phyloP scores from a whole-genome alignment of 2,113 vertebrate species.

The Thunnus maccoyii region DNA sequence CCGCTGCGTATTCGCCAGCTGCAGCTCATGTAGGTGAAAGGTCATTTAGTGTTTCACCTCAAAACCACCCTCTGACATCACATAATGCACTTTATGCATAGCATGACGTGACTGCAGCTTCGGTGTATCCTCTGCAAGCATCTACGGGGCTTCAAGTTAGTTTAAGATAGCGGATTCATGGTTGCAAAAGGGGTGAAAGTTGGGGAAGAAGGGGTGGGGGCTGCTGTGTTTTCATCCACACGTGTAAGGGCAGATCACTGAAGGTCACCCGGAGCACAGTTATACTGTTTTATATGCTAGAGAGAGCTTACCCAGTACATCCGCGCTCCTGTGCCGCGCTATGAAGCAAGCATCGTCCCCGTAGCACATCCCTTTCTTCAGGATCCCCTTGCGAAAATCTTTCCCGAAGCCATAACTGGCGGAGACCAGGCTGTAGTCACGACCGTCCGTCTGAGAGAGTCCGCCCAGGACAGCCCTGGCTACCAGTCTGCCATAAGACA shows the following conservation, averaged over 20 bases:
- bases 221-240: slow-evolving; percentile 70
- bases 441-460: slow-evolving; percentile 95
- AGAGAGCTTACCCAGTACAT: slow-evolving; percentile 92
- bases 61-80: neutral
- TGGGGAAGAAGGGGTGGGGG: slow-evolving; percentile 4
- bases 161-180: rapidly evolving
- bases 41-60: slow-evolving; percentile 58
- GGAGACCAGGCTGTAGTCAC: slow-evolving; percentile 95
- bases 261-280: slow-evolving; percentile 71
- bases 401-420: slow-evolving; percentile 99
- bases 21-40: slow-evolving; percentile 82
- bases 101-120: rapidly evolving
- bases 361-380: slow-evolving; percentile 99
- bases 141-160: rapidly evolving
- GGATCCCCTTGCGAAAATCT: slow-evolving; percentile 98
- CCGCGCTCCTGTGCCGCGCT: slow-evolving; percentile 91
- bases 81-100: neutral
- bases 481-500: slow-evolving; percentile 97
- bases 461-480: slow-evolving; percentile 97
- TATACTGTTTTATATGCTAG: neutral
- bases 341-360: slow-evolving; percentile 98
- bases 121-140: neutral
- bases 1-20: neutral
- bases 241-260: slow-evolving; percentile 42
- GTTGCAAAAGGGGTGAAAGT: neutral